phyloP scores from a whole-genome alignment of 37 sponge, comb jelly and placozoan genomes.

The Beroe ovata region DNA sequence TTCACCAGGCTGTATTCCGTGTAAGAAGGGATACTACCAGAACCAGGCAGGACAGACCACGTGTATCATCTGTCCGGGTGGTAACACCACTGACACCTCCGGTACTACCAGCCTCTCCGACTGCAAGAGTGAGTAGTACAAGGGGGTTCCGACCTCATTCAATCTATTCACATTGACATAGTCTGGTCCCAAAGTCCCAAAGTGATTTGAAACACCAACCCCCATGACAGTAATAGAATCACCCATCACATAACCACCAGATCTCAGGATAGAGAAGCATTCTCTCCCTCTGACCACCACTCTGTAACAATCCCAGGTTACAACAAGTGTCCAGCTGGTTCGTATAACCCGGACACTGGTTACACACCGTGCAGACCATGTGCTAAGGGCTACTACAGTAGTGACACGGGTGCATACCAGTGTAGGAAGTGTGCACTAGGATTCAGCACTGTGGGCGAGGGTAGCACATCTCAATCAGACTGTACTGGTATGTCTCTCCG shows the following conservation, averaged over 20 bases:
- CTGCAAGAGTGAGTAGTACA: constrained; percentile 20
- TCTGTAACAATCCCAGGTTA: too few species aligned
- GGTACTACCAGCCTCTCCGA: constrained; percentile 28
- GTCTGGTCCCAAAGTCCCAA: too few species aligned
- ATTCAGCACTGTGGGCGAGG: background rate
- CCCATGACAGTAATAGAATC: too few species aligned
- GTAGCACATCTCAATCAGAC: background rate
- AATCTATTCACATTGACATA: too few species aligned
- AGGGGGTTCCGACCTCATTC: too few species aligned
- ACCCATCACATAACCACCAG: too few species aligned
- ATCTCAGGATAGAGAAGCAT: too few species aligned
- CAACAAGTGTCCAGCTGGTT: constrained; percentile 21
- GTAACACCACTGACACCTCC: constrained; percentile 28
- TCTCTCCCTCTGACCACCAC: too few species aligned
- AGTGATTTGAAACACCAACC: too few species aligned
- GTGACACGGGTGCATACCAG: constrained; percentile 12
- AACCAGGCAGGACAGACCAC: constrained; percentile 20
- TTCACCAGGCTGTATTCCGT: constrained; percentile 31
- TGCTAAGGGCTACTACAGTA: constrained; percentile 40
- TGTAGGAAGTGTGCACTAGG: constrained; percentile 7
- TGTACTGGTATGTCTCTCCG: constrained; percentile 46
- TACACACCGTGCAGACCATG: constrained; percentile 27
- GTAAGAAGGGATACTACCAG: constrained; percentile 39
- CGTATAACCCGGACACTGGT: constrained; percentile 20
- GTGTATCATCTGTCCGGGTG: constrained; percentile 25